These are phyloP conservation scores for Anguilla pacifica DNA, from an alignment of 2,797 vertebrate species.

Conservation along the genomic window DNA sequence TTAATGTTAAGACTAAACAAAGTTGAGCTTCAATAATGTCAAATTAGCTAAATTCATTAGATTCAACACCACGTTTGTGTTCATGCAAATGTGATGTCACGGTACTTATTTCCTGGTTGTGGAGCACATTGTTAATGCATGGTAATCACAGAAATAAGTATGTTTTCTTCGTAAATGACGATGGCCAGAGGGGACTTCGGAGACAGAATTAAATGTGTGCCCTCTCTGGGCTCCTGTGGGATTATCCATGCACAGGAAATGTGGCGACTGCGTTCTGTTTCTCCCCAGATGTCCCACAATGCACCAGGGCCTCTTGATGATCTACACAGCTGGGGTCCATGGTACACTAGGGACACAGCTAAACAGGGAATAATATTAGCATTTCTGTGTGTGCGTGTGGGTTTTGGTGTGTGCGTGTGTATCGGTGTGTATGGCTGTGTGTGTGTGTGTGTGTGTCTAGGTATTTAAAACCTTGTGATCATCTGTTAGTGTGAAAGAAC, in stretches of 20 bases:
- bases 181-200: background rate
- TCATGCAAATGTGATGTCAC: background rate
- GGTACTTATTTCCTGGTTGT: background rate
- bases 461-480: background rate
- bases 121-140: background rate
- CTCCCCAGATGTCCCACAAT: background rate
- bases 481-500: too few relatives aligned
- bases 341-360: background rate
- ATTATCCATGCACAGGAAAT: too few relatives aligned
- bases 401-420: too few relatives aligned
- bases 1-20: background rate
- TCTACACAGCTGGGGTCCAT: background rate
- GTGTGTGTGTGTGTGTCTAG: background rate
- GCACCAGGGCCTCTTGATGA: background rate
- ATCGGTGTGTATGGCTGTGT: background rate
- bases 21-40: background rate
- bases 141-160: background rate
- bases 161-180: background rate
- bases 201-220: background rate
- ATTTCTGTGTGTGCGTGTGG: too few relatives aligned
- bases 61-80: background rate
- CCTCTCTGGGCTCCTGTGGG: background rate
- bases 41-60: background rate
- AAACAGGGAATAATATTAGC: background rate
- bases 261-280: too few relatives aligned